Percentiles rank a stretch among this genome's conserved stretches.
Evolutionary conservation across 2,797 vertebrate species (phyloP).

Genomic region (Melanogrammus aeglefinus): DNA sequence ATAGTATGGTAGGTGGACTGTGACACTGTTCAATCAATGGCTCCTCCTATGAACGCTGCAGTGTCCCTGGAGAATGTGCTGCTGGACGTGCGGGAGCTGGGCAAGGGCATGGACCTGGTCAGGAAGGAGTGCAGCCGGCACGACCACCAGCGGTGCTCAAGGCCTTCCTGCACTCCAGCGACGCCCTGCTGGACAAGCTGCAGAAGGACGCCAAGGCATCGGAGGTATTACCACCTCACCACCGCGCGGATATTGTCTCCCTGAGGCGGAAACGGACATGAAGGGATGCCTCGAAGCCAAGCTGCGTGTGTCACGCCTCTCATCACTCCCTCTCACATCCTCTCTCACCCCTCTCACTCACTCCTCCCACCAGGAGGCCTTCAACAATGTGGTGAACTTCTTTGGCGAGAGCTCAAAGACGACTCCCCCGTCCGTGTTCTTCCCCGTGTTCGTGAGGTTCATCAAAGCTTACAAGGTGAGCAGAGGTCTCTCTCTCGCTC

Average conservation of each 20-base stretch:
- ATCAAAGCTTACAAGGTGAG: constrained; percentile 96
- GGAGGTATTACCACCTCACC: constrained; percentile 71
- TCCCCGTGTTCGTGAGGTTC: constrained; percentile 95
- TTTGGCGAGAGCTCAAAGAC: constrained; percentile 96
- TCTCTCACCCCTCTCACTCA: background rate
- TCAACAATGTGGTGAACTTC: constrained; percentile 91
- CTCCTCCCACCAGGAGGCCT: constrained; percentile 83
- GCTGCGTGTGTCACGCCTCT: background rate
- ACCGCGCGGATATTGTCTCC: constrained; percentile 14
- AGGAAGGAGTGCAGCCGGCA: constrained; percentile 88
- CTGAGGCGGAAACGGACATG: constrained; percentile 26
- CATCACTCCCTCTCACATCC: too few relatives aligned
- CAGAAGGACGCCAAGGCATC: constrained; percentile 89
- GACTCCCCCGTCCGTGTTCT: constrained; percentile 93
- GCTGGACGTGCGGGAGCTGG: constrained; percentile 92
- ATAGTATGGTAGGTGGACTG: too few relatives aligned
- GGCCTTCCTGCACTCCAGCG: constrained; percentile 81
- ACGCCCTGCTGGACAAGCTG: constrained; percentile 88
- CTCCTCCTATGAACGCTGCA: constrained; percentile 56
- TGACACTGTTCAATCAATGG: too few relatives aligned
- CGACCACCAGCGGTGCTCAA: constrained; percentile 88
- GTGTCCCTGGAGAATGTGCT: constrained; percentile 96
- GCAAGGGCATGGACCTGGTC: constrained; percentile 94
- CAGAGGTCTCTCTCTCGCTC: background rate
- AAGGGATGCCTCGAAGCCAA: background rate